Percentiles rank a stretch among this genome's conserved stretches.
Evolutionary conservation across 1,140 invertebrate genomes (phyloP).

Genomic region (Hesperophylax magnus): DNA sequence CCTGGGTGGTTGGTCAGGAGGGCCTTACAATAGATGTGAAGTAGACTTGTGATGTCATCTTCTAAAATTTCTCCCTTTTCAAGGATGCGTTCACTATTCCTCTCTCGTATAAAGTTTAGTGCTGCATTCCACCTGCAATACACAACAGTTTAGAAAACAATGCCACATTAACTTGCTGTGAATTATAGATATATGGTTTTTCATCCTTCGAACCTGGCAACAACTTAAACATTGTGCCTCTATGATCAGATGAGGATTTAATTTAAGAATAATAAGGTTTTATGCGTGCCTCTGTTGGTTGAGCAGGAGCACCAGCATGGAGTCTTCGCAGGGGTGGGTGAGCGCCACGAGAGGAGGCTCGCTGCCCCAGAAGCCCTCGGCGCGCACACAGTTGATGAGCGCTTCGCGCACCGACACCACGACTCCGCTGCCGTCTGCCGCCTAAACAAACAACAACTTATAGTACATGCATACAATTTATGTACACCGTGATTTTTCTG

Average conservation of each 20-base stretch:
- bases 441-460: conserved; percentile 36
- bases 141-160: conserved; percentile 14
- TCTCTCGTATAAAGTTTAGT: conserved; percentile 63
- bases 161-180: no score
- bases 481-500: no score
- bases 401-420: conserved; percentile 44
- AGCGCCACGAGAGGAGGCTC: conserved; percentile 36
- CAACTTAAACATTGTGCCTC: no score
- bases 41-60: conserved; percentile 75
- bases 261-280: no score
- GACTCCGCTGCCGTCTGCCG: conserved; percentile 46
- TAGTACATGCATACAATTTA: neutral
- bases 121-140: conserved; percentile 63
- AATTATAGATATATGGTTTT: no score
- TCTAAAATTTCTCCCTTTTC: conserved; percentile 68
- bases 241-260: no score
- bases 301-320: conserved; percentile 43
- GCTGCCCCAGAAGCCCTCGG: conserved; percentile 48
- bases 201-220: no score
- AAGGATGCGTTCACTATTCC: conserved; percentile 65
- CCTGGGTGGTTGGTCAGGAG: conserved; percentile 76
- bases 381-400: conserved; percentile 43
- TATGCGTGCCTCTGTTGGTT: conserved; percentile 43
- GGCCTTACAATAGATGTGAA: conserved; percentile 77
- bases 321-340: conserved; percentile 40